Conservation (phyloP, 2,797 vertebrate species). For the Coregonus sp. region DNA sequence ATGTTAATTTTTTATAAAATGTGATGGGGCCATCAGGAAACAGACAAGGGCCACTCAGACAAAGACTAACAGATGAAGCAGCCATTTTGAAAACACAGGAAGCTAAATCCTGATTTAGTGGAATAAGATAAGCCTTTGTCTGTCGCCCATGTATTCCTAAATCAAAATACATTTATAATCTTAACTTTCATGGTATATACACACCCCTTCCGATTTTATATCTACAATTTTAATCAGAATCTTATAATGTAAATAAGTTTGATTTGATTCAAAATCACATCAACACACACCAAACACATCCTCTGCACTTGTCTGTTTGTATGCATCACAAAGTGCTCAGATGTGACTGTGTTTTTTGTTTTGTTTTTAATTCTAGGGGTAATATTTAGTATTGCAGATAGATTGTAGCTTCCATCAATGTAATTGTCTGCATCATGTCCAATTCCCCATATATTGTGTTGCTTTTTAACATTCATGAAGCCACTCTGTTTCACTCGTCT, state of each 20-base stretch:
- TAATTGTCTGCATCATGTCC: too few species aligned
- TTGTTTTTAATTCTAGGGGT: too few species aligned
- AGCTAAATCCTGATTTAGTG: background rate
- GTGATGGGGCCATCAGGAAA: background rate
- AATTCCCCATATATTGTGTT: background rate
- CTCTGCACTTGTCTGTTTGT: background rate
- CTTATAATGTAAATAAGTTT: background rate
- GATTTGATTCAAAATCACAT: background rate
- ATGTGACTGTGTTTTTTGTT: background rate
- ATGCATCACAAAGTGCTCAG: too few species aligned
- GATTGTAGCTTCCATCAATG: too few species aligned
- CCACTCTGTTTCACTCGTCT: conserved; percentile 47
- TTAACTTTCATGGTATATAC: background rate
- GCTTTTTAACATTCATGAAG: conserved; percentile 55
- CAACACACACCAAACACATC: background rate
- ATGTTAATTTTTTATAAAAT: background rate
- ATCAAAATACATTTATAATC: too few species aligned
- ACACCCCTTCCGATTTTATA: background rate
- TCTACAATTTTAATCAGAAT: background rate
- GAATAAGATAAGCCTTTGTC: background rate
- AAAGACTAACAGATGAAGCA: background rate
- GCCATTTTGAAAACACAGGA: conserved; percentile 5
- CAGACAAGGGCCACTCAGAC: background rate
- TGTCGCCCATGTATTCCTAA: background rate
- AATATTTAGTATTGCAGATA: too few species aligned